Conservation (phyloP, 1,140 invertebrate genomes). For the Solen grandis region DNA sequence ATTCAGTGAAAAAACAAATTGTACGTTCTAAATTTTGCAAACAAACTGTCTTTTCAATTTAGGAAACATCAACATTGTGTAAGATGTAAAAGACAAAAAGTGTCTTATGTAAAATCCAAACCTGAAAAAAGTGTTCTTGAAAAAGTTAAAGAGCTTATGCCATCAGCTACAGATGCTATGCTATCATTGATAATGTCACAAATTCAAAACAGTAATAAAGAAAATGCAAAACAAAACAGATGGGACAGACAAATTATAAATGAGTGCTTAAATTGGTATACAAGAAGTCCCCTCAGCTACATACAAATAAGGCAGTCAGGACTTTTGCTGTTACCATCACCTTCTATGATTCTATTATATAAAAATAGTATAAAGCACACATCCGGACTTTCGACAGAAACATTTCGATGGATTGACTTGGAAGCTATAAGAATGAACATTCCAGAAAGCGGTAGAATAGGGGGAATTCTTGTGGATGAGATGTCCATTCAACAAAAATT, state of each 20-base stretch:
- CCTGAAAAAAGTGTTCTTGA: conserved; percentile 10
- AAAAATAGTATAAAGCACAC: conserved; percentile 5
- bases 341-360: background rate
- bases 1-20: background rate
- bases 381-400: background rate
- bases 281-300: conserved; percentile 32
- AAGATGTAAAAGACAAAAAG: conserved; percentile 27
- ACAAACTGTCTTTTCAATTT: background rate
- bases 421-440: conserved; percentile 11
- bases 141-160: conserved; percentile 37
- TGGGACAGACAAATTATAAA: conserved; percentile 11
- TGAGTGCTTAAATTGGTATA: conserved; percentile 26
- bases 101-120: background rate
- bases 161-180: conserved; percentile 27
- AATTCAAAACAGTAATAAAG: conserved; percentile 2
- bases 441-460: conserved; percentile 11
- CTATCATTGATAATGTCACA: conserved; percentile 30
- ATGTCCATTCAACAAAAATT: conserved; percentile 49
- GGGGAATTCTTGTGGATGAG: conserved; percentile 39
- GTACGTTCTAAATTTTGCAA: conserved; percentile 18
- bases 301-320: conserved; percentile 26
- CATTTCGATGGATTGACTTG: conserved; percentile 7
- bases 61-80: conserved; percentile 9
- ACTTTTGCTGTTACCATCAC: background rate
- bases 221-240: conserved; percentile 6